Evolutionary conservation across 2,888 invertebrate genomes (phyloP), one percentile per base, ranked within the genome.

Genomic region (Dolichopus griseipennis): DNA sequence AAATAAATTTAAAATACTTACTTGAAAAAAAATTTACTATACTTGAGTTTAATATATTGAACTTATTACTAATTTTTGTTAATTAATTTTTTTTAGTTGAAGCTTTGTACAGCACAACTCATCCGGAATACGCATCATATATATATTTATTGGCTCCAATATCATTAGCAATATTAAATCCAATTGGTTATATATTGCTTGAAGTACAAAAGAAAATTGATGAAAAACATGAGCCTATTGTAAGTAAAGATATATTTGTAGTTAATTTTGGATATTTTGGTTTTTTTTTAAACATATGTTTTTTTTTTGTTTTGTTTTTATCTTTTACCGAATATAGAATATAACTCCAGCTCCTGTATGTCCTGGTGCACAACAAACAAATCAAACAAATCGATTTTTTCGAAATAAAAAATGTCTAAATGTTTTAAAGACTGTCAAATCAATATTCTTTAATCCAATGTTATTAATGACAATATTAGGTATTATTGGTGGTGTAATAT

Each of bases 101-200:
- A 75, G 95, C 96, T 27, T 84, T 97, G 22, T 97, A 97, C 79
- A 84, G 87, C 72, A 86, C 88, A 69, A 87, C 88, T 7, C 95
- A 97, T 83, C 93, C 95, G 0, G 93, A 96, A 75, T 97, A 93
- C 83, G 88, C 93, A 0, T 86, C 90, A 1, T 97, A 96, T 79
- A 83, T 97, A 65, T 97, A 97, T 78, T 84, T 97, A 66, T 89
- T 97, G 86, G 95, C 96, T 12, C 97, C 97, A 1, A 94, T 97
- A 77, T 96, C 95, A 63, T 83, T 97, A 71, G 92, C 93, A 1
- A 89, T 97, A 74, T 83, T 97, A 34, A 97, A 97, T 82, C 97
- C 97, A 0, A 85, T 97, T 72, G 93, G 93, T 27, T 93, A 97
- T 79, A 84, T 94, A 6, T 80, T 97, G 70, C 87, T 97, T 87